Conservation (phyloP, 92 coral and sea anemone genomes). For the Epizoanthus illoricatus region DNA sequence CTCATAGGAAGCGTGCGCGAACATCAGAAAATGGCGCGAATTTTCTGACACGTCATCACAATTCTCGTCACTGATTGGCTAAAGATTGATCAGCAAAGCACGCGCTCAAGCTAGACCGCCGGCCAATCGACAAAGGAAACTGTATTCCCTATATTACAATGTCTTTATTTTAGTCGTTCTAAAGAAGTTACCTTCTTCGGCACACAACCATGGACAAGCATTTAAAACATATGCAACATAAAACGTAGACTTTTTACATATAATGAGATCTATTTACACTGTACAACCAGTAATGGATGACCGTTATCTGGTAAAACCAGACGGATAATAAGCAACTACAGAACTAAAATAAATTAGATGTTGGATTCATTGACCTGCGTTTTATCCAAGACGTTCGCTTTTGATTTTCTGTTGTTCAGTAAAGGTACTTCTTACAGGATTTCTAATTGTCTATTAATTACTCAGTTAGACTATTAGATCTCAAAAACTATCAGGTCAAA, state of each 20-base stretch:
- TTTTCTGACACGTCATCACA: too few relatives aligned
- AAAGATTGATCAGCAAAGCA: too few relatives aligned
- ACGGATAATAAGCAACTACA: neutral
- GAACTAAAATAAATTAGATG: neutral
- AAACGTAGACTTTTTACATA: neutral
- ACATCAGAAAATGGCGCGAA: too few relatives aligned
- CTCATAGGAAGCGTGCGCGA: too few relatives aligned
- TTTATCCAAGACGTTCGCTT: neutral
- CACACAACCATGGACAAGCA: neutral
- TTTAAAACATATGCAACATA: neutral
- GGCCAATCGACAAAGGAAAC: too few relatives aligned
- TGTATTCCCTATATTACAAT: too few relatives aligned
- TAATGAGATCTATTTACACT: constrained; percentile 2
- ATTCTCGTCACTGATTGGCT: too few relatives aligned
- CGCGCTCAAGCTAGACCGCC: too few relatives aligned
- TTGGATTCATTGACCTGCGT: neutral
- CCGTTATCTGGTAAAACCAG: neutral
- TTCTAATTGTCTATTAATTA: neutral
- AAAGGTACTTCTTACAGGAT: neutral
- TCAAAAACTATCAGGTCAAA: neutral
- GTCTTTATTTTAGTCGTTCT: neutral
- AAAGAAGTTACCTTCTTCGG: neutral
- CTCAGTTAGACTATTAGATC: neutral
- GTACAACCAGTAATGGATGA: neutral
- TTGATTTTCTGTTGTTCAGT: neutral